Conservation (phyloP, 2,113 vertebrate genomes). For the Excalfactoria chinensis region DNA sequence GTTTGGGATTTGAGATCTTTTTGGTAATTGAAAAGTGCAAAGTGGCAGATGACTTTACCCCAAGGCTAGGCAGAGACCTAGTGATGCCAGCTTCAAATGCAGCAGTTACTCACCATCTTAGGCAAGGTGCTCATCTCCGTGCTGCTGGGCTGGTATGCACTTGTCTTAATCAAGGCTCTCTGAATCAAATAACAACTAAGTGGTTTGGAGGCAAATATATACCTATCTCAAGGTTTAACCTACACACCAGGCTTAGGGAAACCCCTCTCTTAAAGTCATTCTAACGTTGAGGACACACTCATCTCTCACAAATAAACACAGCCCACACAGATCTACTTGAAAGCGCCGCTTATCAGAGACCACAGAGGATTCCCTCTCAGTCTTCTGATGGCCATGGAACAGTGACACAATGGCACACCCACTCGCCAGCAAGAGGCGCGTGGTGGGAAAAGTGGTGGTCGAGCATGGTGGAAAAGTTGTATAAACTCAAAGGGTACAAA, state of each 20-base stretch:
- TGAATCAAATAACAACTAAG: constrained; percentile 73
- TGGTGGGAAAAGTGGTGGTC: constrained; percentile 69
- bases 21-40: background rate
- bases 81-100: background rate
- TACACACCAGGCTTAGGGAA: constrained; percentile 75
- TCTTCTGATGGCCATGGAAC: constrained; percentile 68
- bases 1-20: background rate
- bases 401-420: constrained; percentile 52
- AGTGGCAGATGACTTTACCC: background rate
- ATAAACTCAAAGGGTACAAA: constrained; percentile 48
- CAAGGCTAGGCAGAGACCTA: background rate
- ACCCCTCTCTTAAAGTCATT: constrained; percentile 74
- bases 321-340: constrained; percentile 69
- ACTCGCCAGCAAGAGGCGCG: background rate
- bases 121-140: background rate
- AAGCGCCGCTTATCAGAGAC: constrained; percentile 67
- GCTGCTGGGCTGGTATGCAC: background rate
- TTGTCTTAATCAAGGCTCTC: constrained; percentile 12
- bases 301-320: constrained; percentile 63
- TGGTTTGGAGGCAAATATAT: constrained; percentile 66
- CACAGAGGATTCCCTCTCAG: constrained; percentile 82
- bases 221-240: constrained; percentile 72
- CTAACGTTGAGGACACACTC: constrained; percentile 51
- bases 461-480: constrained; percentile 73
- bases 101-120: constrained; percentile 72